These are phyloP conservation scores for Synanthedon andrenaeformis DNA, from an alignment of 2,888 invertebrate genomes.

Conservation along the genomic window DNA sequence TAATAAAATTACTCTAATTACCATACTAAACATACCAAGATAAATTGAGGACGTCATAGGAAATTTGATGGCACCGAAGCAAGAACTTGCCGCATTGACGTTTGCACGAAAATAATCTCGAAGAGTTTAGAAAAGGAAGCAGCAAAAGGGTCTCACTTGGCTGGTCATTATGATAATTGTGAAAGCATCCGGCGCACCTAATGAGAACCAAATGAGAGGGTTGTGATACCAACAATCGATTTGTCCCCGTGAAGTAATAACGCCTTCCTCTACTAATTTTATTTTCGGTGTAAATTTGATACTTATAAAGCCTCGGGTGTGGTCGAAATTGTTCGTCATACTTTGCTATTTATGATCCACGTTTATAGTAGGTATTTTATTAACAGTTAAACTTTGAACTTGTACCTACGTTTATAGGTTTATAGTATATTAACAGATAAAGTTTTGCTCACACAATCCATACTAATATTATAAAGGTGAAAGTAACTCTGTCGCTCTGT, in stretches of 20 bases:
- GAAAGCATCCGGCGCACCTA: conserved; percentile 53
- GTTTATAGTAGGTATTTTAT: no score
- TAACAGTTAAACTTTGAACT: not conserved
- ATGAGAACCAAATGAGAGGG: conserved; percentile 66
- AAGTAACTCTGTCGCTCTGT: no score
- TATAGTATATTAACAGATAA: not conserved
- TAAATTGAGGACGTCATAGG: no score
- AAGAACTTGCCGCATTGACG: conserved; percentile 12
- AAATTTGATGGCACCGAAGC: not conserved
- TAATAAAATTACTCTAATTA: no score
- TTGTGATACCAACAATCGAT: conserved; percentile 52
- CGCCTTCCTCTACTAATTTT: conserved; percentile 43
- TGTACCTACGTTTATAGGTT: not conserved
- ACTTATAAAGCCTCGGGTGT: conserved; percentile 7
- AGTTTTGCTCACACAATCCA: no score
- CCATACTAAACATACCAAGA: no score
- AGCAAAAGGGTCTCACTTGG: conserved; percentile 29
- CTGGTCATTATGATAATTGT: conserved; percentile 55
- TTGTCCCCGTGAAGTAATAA: conserved; percentile 60
- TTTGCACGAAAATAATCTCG: conserved; percentile 11
- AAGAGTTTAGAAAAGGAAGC: conserved; percentile 22
- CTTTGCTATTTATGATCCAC: not conserved
- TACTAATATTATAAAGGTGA: no score
- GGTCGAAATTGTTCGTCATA: conserved; percentile 1
- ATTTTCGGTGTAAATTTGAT: conserved; percentile 15